phyloP scores from a whole-genome alignment of 2,797 vertebrate genomes.

The Tenualosa ilisha region DNA sequence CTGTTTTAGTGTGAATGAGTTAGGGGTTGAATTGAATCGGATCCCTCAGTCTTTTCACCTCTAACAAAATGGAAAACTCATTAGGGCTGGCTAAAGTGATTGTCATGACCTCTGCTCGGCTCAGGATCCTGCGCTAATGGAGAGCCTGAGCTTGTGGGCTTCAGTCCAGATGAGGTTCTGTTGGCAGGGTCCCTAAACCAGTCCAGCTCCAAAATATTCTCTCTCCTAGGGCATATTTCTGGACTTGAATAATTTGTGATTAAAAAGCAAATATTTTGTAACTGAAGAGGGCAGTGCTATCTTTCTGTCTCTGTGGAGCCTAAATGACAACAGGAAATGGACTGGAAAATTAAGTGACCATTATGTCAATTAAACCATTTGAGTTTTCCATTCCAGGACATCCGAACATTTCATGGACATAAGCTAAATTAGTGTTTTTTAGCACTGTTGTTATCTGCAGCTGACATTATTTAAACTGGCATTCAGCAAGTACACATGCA shows the following conservation, averaged over 20 bases:
- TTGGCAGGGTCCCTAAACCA: background rate
- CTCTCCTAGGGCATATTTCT: background rate
- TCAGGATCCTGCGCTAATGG: background rate
- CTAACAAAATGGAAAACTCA: conserved; percentile 48
- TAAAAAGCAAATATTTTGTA: background rate
- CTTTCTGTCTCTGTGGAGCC: background rate
- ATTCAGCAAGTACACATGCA: background rate
- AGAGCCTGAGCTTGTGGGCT: background rate
- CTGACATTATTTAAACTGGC: background rate
- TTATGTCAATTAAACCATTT: conserved; percentile 18
- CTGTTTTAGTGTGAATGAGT: background rate
- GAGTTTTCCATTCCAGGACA: background rate
- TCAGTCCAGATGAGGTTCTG: background rate
- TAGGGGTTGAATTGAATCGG: background rate
- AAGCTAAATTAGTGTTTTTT: background rate
- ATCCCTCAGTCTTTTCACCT: background rate
- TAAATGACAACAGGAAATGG: conserved; percentile 12
- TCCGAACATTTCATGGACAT: background rate
- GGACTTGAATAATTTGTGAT: background rate
- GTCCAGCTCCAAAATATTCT: background rate
- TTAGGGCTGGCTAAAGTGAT: conserved; percentile 36
- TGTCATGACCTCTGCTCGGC: background rate
- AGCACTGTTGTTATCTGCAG: background rate
- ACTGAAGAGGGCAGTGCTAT: background rate
- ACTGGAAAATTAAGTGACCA: background rate